Base-by-base conservation (phyloP, 2,113 vertebrate species). In the Centropus bengalensis region DNA sequence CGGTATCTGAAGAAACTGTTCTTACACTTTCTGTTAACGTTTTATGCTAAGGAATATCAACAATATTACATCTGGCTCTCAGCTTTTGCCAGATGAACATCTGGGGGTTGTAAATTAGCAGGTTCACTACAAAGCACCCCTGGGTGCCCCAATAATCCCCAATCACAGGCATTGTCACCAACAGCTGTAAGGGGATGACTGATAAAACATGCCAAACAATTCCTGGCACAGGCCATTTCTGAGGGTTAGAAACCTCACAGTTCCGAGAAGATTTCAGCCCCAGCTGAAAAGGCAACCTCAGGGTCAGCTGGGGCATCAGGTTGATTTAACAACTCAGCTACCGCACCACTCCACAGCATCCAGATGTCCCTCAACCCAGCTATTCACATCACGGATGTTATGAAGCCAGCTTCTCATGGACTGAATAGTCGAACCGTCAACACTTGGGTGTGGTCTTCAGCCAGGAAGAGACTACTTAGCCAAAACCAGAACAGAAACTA, bases 331-430 rank as follows among this genome's bases (percentile, higher is more conserved):
- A 68, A 7, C 40, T n/a, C 0, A 0, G 16, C 15, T 52, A 28
- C 51, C 10, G 21, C 14, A 27, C 33, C 0, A 0, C 55, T 16
- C 5, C 11, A 38, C 47, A 47, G 33, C 1, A 1, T 17, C 32
- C 42, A 33, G 1, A 21, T 6, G 14, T 23, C 42, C 47, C 32
- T 78, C 42, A 67, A 5, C 22, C 6, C 54, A 21, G 14, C 8
- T 14, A 51, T 7, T 49, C 40, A n/a, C 36, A 49, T 7, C 54
- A 30, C 36, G 45, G 12, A n/a, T 68, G 22, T 33, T 68, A 38
- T 0, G 6, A 6, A 66, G 54, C 4, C 49, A 85, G n/a, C 45
- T 79, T 44, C 40, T 47, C 1, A 0, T 1, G 0, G 14, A 79
- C 19, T 30, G 21, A 68, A 64, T 24, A 84, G 24, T 12, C 3